Percentiles rank a stretch among this genome's conserved stretches.
phyloP scores from a whole-genome alignment of 2,113 vertebrate genomes.

The Ploceus nigricollis region DNA sequence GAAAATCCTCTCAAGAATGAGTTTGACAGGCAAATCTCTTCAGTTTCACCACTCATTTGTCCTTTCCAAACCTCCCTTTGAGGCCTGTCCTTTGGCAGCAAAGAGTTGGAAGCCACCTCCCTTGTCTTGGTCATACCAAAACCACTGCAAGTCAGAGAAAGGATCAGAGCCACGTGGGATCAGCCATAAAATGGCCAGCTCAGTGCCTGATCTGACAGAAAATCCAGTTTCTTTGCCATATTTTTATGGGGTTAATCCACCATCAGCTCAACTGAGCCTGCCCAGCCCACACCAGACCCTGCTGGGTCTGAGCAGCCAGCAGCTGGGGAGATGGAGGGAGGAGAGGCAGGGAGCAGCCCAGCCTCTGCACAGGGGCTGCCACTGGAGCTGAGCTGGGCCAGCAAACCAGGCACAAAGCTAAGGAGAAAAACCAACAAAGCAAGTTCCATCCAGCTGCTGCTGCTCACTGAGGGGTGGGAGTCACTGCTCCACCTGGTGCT shows the following conservation, averaged over 20 bases:
- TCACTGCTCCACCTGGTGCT: neutral
- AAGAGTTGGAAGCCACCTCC: neutral
- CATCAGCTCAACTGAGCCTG: too few relatives aligned
- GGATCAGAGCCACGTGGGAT: rapidly evolving
- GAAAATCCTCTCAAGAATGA: too few relatives aligned
- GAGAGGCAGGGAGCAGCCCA: neutral
- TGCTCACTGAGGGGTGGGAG: rapidly evolving
- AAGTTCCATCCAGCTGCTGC: neutral
- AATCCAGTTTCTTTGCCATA: rapidly evolving
- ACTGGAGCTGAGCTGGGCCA: neutral
- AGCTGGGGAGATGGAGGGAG: neutral
- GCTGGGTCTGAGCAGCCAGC: rapidly evolving
- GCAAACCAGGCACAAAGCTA: neutral
- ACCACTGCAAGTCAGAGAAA: neutral
- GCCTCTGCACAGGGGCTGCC: neutral
- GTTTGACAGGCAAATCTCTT: too few relatives aligned
- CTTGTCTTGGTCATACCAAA: neutral
- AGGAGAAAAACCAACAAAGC: rapidly evolving
- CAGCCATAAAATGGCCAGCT: neutral
- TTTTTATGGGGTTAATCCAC: neutral
- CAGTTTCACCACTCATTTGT: too few relatives aligned
- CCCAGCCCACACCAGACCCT: neutral
- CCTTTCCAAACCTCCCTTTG: too few relatives aligned
- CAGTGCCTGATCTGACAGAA: neutral
- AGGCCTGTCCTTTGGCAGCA: neutral